Conservation (phyloP, 2,797 vertebrate genomes). For the Epinephelus awoara region DNA sequence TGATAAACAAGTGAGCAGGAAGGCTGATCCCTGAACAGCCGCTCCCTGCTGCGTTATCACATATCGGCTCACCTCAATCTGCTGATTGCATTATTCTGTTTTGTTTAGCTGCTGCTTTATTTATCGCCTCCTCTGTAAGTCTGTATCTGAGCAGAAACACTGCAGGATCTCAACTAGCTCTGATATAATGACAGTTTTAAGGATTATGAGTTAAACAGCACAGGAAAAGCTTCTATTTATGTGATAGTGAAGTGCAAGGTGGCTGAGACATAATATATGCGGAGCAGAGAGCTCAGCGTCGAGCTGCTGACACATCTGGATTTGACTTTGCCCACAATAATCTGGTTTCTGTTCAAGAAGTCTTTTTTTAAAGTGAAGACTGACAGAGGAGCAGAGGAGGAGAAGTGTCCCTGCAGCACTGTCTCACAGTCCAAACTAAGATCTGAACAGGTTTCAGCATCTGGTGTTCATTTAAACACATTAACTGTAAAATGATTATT, state of each 20-base stretch:
- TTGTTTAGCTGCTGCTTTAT: neutral
- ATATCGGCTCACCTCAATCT: constrained; percentile 15
- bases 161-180: neutral
- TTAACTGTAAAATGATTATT: too few species aligned
- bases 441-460: too few species aligned
- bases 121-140: neutral
- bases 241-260: constrained; percentile 8
- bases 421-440: too few species aligned
- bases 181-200: neutral
- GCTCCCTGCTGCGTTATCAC: constrained; percentile 14
- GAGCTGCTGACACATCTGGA: constrained; percentile 42
- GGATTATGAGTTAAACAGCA: constrained; percentile 3
- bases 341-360: constrained; percentile 9
- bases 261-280: constrained; percentile 8
- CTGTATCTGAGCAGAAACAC: neutral
- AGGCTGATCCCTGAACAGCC: constrained; percentile 2
- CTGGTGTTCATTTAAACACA: too few species aligned
- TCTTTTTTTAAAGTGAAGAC: neutral
- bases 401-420: neutral
- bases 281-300: constrained; percentile 21
- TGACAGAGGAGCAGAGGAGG: neutral
- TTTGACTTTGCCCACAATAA: constrained; percentile 12
- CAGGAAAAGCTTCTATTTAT: neutral
- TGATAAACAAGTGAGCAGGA: constrained; percentile 29
- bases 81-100: neutral